Conservation (phyloP, 2,113 vertebrate species). For the Scortum barcoo region DNA sequence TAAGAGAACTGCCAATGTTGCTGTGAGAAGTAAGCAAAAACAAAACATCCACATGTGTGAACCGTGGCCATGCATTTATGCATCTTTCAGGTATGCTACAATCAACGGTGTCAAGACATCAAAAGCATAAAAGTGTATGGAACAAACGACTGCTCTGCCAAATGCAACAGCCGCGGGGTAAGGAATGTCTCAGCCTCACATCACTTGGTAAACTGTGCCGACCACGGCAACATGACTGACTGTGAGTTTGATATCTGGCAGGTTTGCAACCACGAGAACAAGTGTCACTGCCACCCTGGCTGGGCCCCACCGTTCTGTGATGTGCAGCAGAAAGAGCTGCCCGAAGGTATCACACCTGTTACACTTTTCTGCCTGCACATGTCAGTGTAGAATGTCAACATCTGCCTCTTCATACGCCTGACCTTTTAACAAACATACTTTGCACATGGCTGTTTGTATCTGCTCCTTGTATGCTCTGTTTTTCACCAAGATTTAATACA, state of each 20-base stretch:
- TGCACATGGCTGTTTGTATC: conserved; percentile 17
- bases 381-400: background rate
- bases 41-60: background rate
- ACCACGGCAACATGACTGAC: conserved; percentile 37
- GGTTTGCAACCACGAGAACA: conserved; percentile 92
- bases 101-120: conserved; percentile 86
- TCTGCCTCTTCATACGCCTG: conserved; percentile 24
- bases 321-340: conserved; percentile 47
- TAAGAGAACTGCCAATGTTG: conserved; percentile 66
- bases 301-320: conserved; percentile 91
- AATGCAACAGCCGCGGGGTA: conserved; percentile 91
- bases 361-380: background rate
- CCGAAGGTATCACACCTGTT: conserved; percentile 74
- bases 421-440: conserved; percentile 10
- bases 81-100: conserved; percentile 88
- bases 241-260: conserved; percentile 63
- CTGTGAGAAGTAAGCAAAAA: background rate
- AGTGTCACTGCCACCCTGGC: conserved; percentile 90
- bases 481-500: conserved; percentile 28
- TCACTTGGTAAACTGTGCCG: background rate
- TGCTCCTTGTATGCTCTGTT: conserved; percentile 14
- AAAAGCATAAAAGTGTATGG: conserved; percentile 84
- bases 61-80: background rate
- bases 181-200: conserved; percentile 14
- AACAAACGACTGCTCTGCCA: conserved; percentile 87